Evolutionary conservation across 2,113 vertebrate species (phyloP), one percentile per base, ranked within the genome.

Genomic region (Coturnix japonica): DNA sequence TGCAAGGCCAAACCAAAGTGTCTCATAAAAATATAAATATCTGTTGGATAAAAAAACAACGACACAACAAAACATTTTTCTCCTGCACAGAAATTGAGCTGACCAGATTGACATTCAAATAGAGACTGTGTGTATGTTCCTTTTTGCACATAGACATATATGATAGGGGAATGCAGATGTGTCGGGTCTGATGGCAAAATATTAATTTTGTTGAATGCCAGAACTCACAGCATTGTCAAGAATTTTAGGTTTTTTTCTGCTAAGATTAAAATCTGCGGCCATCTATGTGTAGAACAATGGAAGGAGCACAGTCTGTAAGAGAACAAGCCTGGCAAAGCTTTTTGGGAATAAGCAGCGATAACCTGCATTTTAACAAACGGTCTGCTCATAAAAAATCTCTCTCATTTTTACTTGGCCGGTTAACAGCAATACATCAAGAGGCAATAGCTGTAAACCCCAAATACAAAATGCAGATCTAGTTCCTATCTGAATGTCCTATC

Each of bases 401-500:
- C 31, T 67, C 16, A 12, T 71, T 95, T 91, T 89, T 53, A 89
- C 70, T 89, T 91, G 43, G 6, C 30, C 1, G 4, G 39, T 80
- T 91, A 93, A 71, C 35, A 92, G 26, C 69, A 87, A 81, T 64
- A 49, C 7, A 72, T 80, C 56, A 56, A 70, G 64, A 92, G 7
- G 13, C 13, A 91, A 44, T 56, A 87, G 35, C 56, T 91, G 18
- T 9, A 74, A 85, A 60, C 56, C 59, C 8, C 64, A 85, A 87
- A 74, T 76, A 85, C 25, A 80, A 92, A 90, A 93, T 70, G 63
- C n/a, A 93, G 79, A 77, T 93, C 67, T 82, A 73, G 47, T 21
- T 91, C 37, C 39, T 71, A 18, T 66, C 64, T 91, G 67, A 94
- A 79, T 76, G 64, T 89, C 63, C 59, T 85, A 25, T 76, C 39